Evolutionary conservation across 2,113 vertebrate species (phyloP).

Genomic region (Theristicus caerulescens): DNA sequence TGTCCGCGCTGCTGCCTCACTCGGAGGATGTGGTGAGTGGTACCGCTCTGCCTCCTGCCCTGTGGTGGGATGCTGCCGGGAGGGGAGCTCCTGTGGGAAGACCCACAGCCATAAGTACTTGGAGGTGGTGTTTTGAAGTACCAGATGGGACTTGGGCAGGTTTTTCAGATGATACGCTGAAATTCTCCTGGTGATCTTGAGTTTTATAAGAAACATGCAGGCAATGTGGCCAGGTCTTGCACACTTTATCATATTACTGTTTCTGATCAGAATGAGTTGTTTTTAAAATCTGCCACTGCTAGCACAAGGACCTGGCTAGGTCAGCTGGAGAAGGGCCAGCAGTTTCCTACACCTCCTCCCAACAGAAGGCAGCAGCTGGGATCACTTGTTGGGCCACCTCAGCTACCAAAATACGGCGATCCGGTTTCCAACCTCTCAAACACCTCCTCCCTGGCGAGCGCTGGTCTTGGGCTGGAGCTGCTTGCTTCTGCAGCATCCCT

Average conservation of each 20-base stretch:
- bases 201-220: neutral
- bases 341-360: neutral
- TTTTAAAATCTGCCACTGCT: neutral
- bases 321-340: neutral
- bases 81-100: neutral
- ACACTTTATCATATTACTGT: neutral
- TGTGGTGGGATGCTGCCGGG: neutral
- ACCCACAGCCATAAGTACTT: neutral
- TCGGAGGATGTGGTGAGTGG: neutral
- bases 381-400: neutral
- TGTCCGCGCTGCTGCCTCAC: neutral
- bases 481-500: neutral
- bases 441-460: neutral
- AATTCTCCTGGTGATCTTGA: neutral
- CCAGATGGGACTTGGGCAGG: neutral
- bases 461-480: neutral
- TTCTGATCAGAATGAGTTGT: neutral
- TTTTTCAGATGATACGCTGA: neutral
- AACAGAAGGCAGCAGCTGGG: neutral
- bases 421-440: neutral
- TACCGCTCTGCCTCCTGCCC: neutral
- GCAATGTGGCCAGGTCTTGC: neutral
- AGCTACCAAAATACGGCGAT: neutral
- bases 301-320: neutral
- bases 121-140: neutral